Conservation (phyloP, 2,888 invertebrate genomes). For the Cryptus viduatorius region DNA sequence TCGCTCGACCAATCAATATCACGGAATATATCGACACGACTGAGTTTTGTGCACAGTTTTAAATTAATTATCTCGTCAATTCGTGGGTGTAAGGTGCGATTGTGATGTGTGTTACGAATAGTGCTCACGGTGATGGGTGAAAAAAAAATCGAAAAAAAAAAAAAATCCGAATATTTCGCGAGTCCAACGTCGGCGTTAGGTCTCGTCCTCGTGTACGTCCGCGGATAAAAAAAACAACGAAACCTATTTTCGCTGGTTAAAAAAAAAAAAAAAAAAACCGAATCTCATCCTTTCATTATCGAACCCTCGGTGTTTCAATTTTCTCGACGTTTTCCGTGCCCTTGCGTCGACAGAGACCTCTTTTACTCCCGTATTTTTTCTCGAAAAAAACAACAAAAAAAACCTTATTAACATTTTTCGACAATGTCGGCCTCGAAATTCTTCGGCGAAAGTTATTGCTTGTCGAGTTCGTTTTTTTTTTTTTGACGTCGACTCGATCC, state of each 20-base stretch:
- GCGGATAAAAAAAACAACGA: background rate
- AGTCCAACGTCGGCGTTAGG: background rate
- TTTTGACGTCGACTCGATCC: background rate
- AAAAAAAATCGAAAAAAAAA: conserved; percentile 27
- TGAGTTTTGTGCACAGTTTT: conserved; percentile 14
- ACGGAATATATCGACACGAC: conserved; percentile 2
- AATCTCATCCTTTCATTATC: background rate
- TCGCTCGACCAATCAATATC: conserved; percentile 21
- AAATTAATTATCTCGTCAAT: conserved; percentile 25
- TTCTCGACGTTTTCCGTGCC: conserved; percentile 35
- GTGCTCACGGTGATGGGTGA: conserved; percentile 55
- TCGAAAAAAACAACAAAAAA: background rate
- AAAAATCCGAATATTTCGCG: background rate
- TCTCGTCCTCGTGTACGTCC: background rate
- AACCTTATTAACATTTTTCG: background rate
- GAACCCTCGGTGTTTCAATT: conserved; percentile 6
- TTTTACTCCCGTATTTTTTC: conserved; percentile 26
- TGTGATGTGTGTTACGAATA: conserved; percentile 55
- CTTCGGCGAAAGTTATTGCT: background rate
- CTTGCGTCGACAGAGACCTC: conserved; percentile 28
- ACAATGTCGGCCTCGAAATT: background rate
- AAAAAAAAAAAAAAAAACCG: background rate
- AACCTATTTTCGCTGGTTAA: background rate
- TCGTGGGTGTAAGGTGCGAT: conserved; percentile 22
- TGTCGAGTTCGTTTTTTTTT: background rate